A percentile compares a stretch with the other conserved stretches of the same genome.
Conservation (phyloP, 1,140 invertebrate genomes). For the Bombus polaris region DNA sequence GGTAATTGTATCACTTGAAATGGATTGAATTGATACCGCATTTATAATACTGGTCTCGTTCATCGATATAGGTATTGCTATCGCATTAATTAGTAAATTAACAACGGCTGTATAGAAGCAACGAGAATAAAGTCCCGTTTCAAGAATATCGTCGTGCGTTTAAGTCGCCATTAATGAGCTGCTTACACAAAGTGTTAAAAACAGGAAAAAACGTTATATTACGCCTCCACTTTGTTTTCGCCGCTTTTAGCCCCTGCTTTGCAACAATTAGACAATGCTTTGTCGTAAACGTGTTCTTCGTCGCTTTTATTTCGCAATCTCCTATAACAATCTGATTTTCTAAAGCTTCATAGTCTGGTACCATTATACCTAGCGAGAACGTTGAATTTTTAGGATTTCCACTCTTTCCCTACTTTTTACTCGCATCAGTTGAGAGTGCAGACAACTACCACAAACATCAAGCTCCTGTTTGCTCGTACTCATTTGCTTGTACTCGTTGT, state of each 20-base stretch:
- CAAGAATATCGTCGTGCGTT: neutral
- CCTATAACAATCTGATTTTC: no score
- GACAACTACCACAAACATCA: neutral
- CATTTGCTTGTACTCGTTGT: neutral
- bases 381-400: no score
- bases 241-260: neutral
- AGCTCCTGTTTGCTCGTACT: neutral
- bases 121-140: neutral
- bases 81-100: conserved; percentile 46
- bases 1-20: conserved; percentile 28
- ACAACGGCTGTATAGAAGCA: neutral
- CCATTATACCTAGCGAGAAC: no score
- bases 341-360: no score
- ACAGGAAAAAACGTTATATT: neutral
- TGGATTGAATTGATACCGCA: conserved; percentile 11
- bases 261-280: neutral
- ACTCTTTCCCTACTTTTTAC: no score
- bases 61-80: neutral
- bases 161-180: conserved; percentile 2
- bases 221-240: neutral
- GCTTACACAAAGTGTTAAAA: neutral
- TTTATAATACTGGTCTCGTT: neutral
- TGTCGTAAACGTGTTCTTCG: no score
- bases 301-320: no score
- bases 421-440: neutral